Percentiles rank a stretch among this genome's conserved stretches.
Evolutionary conservation across 2,797 vertebrate genomes (phyloP).

Genomic region (Microctenopoma stevenorrisi): DNA sequence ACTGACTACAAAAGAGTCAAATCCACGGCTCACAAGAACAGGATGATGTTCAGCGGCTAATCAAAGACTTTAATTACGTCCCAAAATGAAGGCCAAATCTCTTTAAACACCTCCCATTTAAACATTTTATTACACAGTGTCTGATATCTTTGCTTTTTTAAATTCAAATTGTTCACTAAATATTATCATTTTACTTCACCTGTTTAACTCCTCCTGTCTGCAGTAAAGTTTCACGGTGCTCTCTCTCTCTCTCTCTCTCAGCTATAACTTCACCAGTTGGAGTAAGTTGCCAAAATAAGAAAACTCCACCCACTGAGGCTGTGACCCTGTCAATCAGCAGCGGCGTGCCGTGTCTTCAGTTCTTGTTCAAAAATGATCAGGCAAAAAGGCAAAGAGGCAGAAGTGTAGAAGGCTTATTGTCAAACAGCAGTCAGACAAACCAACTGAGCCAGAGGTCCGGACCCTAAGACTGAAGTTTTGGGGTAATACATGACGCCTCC

Average conservation of each 20-base stretch:
- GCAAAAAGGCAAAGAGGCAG: too few species aligned
- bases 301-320: slow-evolving; percentile 13
- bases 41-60: slow-evolving; percentile 17
- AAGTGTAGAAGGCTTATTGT: too few species aligned
- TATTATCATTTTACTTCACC: slow-evolving; percentile 5
- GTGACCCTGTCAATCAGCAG: slow-evolving; percentile 34
- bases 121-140: slow-evolving; percentile 14
- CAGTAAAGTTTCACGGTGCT: slow-evolving; percentile 15
- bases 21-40: slow-evolving; percentile 1
- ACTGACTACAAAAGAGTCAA: slow-evolving; percentile 1
- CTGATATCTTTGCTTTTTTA: slow-evolving; percentile 28
- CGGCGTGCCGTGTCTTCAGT: too few species aligned
- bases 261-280: not conserved
- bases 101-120: slow-evolving; percentile 32
- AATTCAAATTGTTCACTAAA: not conserved
- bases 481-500: too few species aligned
- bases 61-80: slow-evolving; percentile 41
- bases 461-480: too few species aligned
- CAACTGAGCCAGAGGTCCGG: too few species aligned
- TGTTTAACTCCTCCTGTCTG: slow-evolving; percentile 12
- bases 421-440: too few species aligned
- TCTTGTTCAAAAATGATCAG: too few species aligned
- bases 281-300: slow-evolving; percentile 33
- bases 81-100: slow-evolving; percentile 22
- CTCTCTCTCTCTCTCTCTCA: not conserved